Percentiles rank a stretch among this genome's conserved stretches.
These are phyloP conservation scores for Osmoderma eremita DNA, from an alignment of 2,888 invertebrate genomes.

Conservation along the genomic window DNA sequence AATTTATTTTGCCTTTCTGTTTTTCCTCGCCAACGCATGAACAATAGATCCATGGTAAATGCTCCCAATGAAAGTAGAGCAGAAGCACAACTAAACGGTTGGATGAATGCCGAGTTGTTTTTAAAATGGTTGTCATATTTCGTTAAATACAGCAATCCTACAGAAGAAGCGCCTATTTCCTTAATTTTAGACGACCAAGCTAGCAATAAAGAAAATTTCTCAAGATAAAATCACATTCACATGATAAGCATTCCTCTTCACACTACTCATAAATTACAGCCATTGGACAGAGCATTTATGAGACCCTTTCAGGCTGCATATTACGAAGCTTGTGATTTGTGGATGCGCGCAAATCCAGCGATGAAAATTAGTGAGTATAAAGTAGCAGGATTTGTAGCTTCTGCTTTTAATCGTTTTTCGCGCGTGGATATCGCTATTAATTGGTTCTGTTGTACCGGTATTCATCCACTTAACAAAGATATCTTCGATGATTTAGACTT, in stretches of 20 bases:
- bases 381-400: neutral
- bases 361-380: neutral
- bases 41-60: neutral
- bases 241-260: neutral
- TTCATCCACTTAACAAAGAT: neutral
- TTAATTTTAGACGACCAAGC: slow-evolving; percentile 3
- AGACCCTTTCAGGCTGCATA: neutral
- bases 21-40: slow-evolving; percentile 1
- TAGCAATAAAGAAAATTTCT: too few species aligned
- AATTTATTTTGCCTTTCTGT: slow-evolving; percentile 3
- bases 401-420: neutral
- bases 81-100: neutral
- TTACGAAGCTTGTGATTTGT: neutral
- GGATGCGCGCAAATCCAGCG: neutral
- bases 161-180: neutral
- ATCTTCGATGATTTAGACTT: neutral
- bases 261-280: neutral
- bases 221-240: neutral
- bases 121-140: slow-evolving; percentile 13
- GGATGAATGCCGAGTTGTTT: slow-evolving; percentile 19
- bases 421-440: neutral
- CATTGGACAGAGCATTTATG: neutral
- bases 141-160: neutral
- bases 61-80: slow-evolving; percentile 1
- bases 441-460: neutral